phyloP scores from a whole-genome alignment of 2,797 vertebrate genomes.

The Apogon hyalosoma region DNA sequence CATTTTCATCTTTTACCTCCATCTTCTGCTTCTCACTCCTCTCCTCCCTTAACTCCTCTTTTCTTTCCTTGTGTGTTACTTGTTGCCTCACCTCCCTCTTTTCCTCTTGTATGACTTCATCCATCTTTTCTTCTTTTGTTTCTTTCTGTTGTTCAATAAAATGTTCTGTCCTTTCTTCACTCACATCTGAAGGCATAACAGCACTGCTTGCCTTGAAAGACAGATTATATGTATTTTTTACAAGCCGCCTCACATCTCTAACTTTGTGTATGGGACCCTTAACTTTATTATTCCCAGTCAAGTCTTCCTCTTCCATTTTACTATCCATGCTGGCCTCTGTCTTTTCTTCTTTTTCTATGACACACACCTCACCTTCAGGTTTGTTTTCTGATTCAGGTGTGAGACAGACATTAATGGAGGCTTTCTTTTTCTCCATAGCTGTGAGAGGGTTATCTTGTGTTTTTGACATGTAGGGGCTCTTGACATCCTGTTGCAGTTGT shows the following conservation, averaged over 20 bases:
- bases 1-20: conserved; percentile 42
- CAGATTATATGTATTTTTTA: conserved; percentile 91
- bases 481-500: conserved; percentile 69
- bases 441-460: conserved; percentile 79
- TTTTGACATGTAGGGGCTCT: conserved; percentile 73
- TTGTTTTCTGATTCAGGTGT: conserved; percentile 74
- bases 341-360: conserved; percentile 37
- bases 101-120: conserved; percentile 8
- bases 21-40: conserved; percentile 38
- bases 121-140: conserved; percentile 16
- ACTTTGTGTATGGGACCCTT: conserved; percentile 87
- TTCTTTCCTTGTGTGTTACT: conserved; percentile 25
- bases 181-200: conserved; percentile 40
- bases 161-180: conserved; percentile 27
- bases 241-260: conserved; percentile 90
- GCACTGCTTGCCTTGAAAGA: conserved; percentile 80
- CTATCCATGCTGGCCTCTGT: conserved; percentile 23
- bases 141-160: conserved; percentile 29
- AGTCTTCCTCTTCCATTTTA: conserved; percentile 63
- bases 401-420: conserved; percentile 68
- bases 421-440: conserved; percentile 77
- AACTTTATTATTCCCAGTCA: conserved; percentile 60
- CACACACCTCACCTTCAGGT: conserved; percentile 32
- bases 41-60: conserved; percentile 26
- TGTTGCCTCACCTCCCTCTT: conserved; percentile 30